phyloP scores from a whole-genome alignment of 2,888 invertebrate species.

The Amphipoea lucens region DNA sequence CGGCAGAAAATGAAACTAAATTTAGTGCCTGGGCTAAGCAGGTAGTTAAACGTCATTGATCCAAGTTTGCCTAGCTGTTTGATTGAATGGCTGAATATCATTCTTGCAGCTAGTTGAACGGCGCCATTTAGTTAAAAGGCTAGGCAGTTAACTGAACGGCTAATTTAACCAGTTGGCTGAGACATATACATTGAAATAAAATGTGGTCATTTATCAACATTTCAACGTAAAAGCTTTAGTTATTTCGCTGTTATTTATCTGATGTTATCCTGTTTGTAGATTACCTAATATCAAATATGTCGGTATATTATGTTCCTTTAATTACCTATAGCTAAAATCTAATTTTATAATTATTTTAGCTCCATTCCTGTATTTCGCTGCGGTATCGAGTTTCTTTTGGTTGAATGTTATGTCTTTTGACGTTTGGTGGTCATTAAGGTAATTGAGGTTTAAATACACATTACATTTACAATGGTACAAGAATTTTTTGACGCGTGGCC shows the following conservation, averaged over 20 bases:
- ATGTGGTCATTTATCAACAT: background rate
- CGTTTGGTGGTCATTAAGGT: conserved; percentile 52
- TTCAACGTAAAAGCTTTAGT: background rate
- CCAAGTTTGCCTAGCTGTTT: too few species aligned
- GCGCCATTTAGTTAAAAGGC: too few species aligned
- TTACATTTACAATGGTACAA: background rate
- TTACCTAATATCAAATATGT: too few species aligned
- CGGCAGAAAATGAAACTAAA: too few species aligned
- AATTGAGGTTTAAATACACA: conserved; percentile 8
- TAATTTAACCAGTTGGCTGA: too few species aligned
- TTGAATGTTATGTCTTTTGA: conserved; percentile 61
- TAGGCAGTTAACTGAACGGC: too few species aligned
- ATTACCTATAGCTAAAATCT: too few species aligned
- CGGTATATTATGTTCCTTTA: background rate
- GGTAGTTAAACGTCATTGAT: too few species aligned
- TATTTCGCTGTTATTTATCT: background rate
- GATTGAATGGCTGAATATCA: too few species aligned
- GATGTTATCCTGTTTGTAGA: background rate
- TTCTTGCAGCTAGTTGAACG: too few species aligned
- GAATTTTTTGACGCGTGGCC: too few species aligned
- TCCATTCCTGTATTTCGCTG: conserved; percentile 48
- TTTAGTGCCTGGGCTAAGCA: too few species aligned
- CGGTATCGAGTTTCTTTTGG: conserved; percentile 59
- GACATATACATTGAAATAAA: background rate
- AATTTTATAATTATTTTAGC: conserved; percentile 36